A percentile compares a stretch with the other conserved stretches of the same genome.
phyloP scores from a whole-genome alignment of 2,113 vertebrate species.

The Actenoides hombroni region DNA sequence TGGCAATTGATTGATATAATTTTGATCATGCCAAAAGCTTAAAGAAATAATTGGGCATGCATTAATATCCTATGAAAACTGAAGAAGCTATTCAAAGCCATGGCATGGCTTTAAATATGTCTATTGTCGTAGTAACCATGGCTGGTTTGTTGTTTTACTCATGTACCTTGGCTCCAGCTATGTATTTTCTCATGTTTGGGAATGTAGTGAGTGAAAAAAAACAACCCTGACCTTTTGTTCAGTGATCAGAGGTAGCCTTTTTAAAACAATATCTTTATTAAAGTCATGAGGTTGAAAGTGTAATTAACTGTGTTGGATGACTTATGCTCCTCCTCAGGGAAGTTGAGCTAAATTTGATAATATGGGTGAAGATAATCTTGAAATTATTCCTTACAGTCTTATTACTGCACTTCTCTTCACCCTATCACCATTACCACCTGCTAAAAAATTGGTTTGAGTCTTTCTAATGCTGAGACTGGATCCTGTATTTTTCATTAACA shows the following conservation, averaged over 20 bases:
- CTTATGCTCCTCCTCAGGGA: background rate
- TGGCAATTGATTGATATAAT: constrained; percentile 47
- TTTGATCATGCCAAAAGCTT: constrained; percentile 66
- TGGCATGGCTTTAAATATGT: constrained; percentile 38
- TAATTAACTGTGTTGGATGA: background rate
- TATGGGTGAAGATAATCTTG: background rate
- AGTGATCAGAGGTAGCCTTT: background rate
- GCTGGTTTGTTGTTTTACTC: constrained; percentile 27
- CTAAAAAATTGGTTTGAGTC: background rate
- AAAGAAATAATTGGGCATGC: constrained; percentile 57
- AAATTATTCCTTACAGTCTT: background rate
- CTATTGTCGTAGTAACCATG: constrained; percentile 31
- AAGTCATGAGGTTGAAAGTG: background rate
- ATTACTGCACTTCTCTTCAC: background rate
- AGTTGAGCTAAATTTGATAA: background rate
- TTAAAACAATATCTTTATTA: background rate
- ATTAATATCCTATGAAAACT: constrained; percentile 40
- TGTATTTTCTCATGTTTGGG: constrained; percentile 50
- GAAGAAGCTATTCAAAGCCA: constrained; percentile 38
- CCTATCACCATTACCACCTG: background rate
- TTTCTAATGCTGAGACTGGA: background rate
- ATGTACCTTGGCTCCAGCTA: constrained; percentile 34
- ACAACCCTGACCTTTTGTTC: background rate
- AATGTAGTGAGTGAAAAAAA: background rate
- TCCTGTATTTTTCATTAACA: background rate